A percentile compares a stretch with the other conserved stretches of the same genome.
Evolutionary conservation across 2,888 invertebrate species (phyloP).

Genomic region (Diachrysia chrysitis): DNA sequence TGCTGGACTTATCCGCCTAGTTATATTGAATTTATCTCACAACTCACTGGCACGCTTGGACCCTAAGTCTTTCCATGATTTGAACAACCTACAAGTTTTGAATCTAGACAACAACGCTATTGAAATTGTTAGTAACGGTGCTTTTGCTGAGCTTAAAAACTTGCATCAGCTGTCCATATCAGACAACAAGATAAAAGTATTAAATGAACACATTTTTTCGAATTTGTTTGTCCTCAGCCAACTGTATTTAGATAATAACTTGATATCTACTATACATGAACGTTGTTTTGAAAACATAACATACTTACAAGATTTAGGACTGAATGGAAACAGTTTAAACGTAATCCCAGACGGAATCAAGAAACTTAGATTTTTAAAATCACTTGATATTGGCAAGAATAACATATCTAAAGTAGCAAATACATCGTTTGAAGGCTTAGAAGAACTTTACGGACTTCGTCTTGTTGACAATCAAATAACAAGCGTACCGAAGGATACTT

Average conservation of each 20-base stretch:
- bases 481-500: conserved; percentile 92
- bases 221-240: conserved; percentile 93
- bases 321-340: conserved; percentile 92
- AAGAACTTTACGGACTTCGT: conserved; percentile 93
- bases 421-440: conserved; percentile 92
- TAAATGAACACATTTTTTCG: conserved; percentile 92
- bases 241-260: conserved; percentile 93
- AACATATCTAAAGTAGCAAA: conserved; percentile 92
- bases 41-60: conserved; percentile 92
- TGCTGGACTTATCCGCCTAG: conserved; percentile 92
- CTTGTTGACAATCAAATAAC: conserved; percentile 94
- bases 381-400: conserved; percentile 95
- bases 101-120: conserved; percentile 93
- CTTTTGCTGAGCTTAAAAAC: conserved; percentile 93
- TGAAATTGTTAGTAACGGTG: conserved; percentile 91
- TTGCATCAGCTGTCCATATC: conserved; percentile 93
- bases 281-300: conserved; percentile 93
- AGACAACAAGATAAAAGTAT: conserved; percentile 91
- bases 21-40: conserved; percentile 92
- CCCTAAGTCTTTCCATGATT: conserved; percentile 92
- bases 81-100: conserved; percentile 93
- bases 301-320: conserved; percentile 93
- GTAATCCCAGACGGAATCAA: conserved; percentile 91
- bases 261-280: conserved; percentile 91
- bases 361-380: conserved; percentile 91